These are phyloP conservation scores for Trachemys scripta DNA, from an alignment of 2,113 vertebrate genomes.

Conservation along the genomic window DNA sequence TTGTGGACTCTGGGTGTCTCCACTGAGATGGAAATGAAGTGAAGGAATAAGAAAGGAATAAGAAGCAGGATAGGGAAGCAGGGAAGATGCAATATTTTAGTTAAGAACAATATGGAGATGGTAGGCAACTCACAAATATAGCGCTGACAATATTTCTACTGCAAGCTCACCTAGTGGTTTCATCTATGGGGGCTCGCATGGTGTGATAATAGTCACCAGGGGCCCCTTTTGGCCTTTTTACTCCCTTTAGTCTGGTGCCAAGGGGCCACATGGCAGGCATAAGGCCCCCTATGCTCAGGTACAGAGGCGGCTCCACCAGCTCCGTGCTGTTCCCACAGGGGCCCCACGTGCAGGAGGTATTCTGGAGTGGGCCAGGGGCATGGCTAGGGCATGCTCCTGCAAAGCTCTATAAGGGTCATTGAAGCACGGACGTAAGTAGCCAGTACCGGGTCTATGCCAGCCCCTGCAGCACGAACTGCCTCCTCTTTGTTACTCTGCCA, in stretches of 20 bases:
- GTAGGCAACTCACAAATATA: neutral
- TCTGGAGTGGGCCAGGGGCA: neutral
- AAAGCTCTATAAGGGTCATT: neutral
- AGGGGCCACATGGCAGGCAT: neutral
- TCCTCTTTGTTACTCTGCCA: neutral
- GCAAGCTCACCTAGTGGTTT: neutral
- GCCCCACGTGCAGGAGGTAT: rapidly evolving
- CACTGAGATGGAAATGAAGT: neutral
- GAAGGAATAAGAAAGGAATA: neutral
- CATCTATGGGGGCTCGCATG: neutral
- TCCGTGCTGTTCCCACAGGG: neutral
- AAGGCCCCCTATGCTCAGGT: neutral
- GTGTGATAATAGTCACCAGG: neutral
- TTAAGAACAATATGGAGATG: neutral
- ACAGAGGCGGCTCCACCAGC: neutral
- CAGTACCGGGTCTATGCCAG: neutral
- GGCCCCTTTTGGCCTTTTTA: neutral
- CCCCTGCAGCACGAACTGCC: neutral
- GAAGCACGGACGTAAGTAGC: neutral
- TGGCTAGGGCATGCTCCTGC: neutral
- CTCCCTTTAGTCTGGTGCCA: neutral
- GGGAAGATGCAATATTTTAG: neutral
- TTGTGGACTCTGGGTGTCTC: neutral
- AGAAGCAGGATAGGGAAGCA: neutral
- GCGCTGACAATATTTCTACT: neutral